Conservation (phyloP, 2,797 vertebrate genomes). For the Molossus molossus region DNA sequence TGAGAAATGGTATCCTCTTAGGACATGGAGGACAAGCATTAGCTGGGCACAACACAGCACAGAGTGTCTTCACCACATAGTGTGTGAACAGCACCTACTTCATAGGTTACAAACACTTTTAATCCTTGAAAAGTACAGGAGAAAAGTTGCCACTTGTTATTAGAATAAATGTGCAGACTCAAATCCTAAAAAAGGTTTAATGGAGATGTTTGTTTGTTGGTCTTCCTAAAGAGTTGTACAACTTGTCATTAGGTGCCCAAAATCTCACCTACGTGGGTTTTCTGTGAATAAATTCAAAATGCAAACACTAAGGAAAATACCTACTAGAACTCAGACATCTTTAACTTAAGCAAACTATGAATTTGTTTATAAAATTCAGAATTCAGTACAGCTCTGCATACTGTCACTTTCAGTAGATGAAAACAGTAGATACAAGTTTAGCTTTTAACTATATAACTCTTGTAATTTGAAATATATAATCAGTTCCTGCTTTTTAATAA, state of each 20-base stretch:
- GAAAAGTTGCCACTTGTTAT: not conserved
- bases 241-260: not conserved
- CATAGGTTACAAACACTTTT: not conserved
- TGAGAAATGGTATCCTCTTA: not conserved
- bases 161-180: not conserved
- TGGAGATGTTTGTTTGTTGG: not conserved
- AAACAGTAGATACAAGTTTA: slow-evolving; percentile 48
- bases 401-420: slow-evolving; percentile 36
- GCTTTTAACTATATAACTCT: slow-evolving; percentile 42
- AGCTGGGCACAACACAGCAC: not conserved
- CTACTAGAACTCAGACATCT: slow-evolving; percentile 30
- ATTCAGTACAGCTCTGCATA: not conserved
- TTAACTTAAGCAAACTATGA: slow-evolving; percentile 41
- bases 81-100: not conserved
- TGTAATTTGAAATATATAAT: slow-evolving; percentile 34
- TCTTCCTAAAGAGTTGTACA: not conserved
- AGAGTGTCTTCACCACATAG: not conserved
- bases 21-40: not conserved
- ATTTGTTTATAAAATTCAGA: slow-evolving; percentile 68
- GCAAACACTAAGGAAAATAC: not conserved
- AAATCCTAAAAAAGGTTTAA: not conserved
- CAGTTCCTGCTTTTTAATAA: slow-evolving; percentile 54
- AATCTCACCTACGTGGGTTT: not conserved
- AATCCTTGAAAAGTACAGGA: not conserved
- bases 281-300: slow-evolving; percentile 13